Evolutionary conservation across 2,888 invertebrate genomes (phyloP).

Genomic region (Campoplex capitator): DNA sequence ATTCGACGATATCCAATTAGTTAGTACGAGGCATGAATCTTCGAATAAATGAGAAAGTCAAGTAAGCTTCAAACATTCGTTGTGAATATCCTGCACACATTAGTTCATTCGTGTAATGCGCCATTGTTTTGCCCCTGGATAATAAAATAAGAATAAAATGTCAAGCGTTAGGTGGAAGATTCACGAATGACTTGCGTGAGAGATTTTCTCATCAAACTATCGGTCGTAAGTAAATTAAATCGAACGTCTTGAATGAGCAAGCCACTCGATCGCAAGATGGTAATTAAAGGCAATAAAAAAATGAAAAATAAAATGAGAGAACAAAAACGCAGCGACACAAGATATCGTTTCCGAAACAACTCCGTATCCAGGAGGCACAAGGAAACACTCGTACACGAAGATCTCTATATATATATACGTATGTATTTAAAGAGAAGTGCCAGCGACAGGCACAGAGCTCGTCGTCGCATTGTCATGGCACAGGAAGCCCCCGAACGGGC

Average conservation of each 20-base stretch:
- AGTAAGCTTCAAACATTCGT: too few species aligned
- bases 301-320: too few species aligned
- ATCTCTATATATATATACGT: neutral
- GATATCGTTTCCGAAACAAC: slow-evolving; percentile 43
- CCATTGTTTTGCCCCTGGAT: neutral
- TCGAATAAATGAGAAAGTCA: too few species aligned
- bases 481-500: slow-evolving; percentile 77
- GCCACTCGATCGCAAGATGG: slow-evolving; percentile 1
- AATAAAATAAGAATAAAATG: neutral
- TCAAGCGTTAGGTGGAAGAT: neutral
- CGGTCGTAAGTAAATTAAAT: neutral
- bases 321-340: neutral
- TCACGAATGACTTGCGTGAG: neutral
- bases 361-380: slow-evolving; percentile 56
- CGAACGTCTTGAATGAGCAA: neutral
- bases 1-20: too few species aligned
- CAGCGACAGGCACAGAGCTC: slow-evolving; percentile 66
- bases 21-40: too few species aligned
- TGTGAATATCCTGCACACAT: too few species aligned
- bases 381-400: neutral
- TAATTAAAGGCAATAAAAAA: neutral
- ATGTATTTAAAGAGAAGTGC: slow-evolving; percentile 43
- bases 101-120: neutral
- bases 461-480: slow-evolving; percentile 70
- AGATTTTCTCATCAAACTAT: neutral